Evolutionary conservation across 2,797 vertebrate species (phyloP), one percentile per base, ranked within the genome.

Genomic region (Labroides dimidiatus): DNA sequence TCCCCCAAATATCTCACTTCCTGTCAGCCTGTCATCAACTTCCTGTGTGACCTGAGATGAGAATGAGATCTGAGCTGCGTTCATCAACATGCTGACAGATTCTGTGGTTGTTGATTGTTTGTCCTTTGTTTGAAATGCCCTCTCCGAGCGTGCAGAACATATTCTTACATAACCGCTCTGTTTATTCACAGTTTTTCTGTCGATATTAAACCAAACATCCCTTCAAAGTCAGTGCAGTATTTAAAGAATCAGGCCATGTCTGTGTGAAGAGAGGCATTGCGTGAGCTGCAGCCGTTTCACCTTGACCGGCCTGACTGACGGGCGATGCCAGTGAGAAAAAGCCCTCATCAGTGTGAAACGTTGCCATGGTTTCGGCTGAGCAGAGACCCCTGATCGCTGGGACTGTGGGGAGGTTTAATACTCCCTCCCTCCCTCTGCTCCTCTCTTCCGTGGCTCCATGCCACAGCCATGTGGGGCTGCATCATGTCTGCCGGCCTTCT

Each of bases 251-350:
- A 21, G 48, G 48, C 24, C 1, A 14, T 49, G 23, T 24, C 1
- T 2, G 21, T 24, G 48, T 74, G 56, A 75, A 78, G 67, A 79
- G 72, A 72, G 84, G 52, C 80, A 62, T 87, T 80, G 80, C 77
- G 74, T 90, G 86, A 84, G 85, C 74, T 78, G 77, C 80, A 81
- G 82, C 43, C 80, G 68, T 85, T 78, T 87, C 87, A 90, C 88
- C 91, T 88, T 90, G 87, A 91, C 87, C 87, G 36, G 75, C 50
- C 69, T 82, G 87, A 84, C 77, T 89, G 85, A 92, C 87, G 37
- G 70, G 55, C 43, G 52, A 78, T 55, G 63, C 69, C 54, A 20
- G 77, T 37, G 69, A 66, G 82, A 76, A 70, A 75, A 83, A 82
- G 63, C 72, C 78, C 80, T 87, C 84, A 80, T 87, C 78, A 66